phyloP scores from a whole-genome alignment of 1,140 invertebrate species.

The Drosophila paulistorum region DNA sequence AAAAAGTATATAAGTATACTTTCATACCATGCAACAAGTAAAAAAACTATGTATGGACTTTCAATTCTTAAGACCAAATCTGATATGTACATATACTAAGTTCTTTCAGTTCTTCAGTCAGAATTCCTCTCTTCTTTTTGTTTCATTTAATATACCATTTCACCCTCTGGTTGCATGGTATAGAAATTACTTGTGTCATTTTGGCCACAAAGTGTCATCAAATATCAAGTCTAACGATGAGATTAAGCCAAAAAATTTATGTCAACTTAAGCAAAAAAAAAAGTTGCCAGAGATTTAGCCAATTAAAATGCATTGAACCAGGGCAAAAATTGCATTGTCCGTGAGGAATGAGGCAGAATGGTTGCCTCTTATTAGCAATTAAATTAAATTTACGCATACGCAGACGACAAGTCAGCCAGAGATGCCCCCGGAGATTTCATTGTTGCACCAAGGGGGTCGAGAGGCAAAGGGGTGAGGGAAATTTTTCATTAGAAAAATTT shows the following conservation, averaged over 20 bases:
- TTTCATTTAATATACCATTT: too few species aligned
- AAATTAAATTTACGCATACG: slow-evolving; percentile 77
- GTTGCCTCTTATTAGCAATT: slow-evolving; percentile 73
- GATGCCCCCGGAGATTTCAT: slow-evolving; percentile 17
- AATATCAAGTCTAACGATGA: slow-evolving; percentile 72
- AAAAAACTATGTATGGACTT: too few species aligned
- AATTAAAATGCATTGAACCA: slow-evolving; percentile 83
- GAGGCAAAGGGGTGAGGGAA: slow-evolving; percentile 29
- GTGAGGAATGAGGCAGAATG: slow-evolving; percentile 7
- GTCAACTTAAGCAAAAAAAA: slow-evolving; percentile 1
- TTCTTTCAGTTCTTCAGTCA: too few species aligned
- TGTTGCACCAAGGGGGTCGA: too few species aligned
- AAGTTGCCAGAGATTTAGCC: slow-evolving; percentile 48
- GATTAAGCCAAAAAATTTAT: slow-evolving; percentile 69
- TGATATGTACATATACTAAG: too few species aligned
- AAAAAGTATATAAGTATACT: too few species aligned
- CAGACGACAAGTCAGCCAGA: slow-evolving; percentile 66
- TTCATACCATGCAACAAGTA: too few species aligned
- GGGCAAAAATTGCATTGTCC: slow-evolving; percentile 46
- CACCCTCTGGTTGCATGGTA: too few species aligned
- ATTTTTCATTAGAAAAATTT: slow-evolving; percentile 71
- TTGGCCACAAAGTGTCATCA: slow-evolving; percentile 58
- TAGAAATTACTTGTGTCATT: slow-evolving; percentile 43
- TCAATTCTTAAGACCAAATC: too few species aligned
- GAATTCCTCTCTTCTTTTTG: too few species aligned